Conservation (phyloP, 2,113 vertebrate genomes). For the Grammomys surdaster region DNA sequence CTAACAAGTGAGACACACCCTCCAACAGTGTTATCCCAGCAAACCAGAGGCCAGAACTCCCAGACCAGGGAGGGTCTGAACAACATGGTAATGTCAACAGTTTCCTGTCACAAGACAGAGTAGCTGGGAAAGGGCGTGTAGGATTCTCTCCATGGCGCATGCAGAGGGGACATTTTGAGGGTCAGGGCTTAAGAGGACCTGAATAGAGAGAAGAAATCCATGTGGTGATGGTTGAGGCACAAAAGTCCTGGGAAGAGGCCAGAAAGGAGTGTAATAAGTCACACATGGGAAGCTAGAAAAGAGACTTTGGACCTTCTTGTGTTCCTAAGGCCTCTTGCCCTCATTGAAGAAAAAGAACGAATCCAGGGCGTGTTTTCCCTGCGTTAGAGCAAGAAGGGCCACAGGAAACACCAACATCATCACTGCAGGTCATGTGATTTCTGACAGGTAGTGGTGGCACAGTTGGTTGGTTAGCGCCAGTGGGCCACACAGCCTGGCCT, state of each 20-base stretch:
- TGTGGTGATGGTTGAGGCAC: neutral
- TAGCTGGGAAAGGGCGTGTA: too few relatives aligned
- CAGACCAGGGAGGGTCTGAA: neutral
- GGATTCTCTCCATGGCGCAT: neutral
- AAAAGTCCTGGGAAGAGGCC: neutral
- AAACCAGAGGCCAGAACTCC: too few relatives aligned
- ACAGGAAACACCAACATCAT: neutral
- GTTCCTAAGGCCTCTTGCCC: neutral
- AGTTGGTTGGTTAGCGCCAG: neutral
- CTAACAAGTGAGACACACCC: too few relatives aligned
- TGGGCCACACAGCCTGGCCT: neutral
- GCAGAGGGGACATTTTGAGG: too few relatives aligned
- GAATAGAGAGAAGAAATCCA: neutral
- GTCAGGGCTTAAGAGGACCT: accelerated
- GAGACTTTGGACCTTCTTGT: neutral
- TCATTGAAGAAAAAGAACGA: neutral
- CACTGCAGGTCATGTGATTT: accelerated
- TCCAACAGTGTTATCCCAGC: neutral
- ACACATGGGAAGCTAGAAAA: neutral
- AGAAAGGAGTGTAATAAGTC: neutral
- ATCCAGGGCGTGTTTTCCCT: neutral
- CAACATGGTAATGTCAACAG: too few relatives aligned
- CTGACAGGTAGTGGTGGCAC: neutral
- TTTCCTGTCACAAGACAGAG: neutral
- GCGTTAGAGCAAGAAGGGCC: accelerated